These are phyloP conservation scores for Bujurquina vittata DNA, from an alignment of 2,113 vertebrate genomes.

Conservation along the genomic window DNA sequence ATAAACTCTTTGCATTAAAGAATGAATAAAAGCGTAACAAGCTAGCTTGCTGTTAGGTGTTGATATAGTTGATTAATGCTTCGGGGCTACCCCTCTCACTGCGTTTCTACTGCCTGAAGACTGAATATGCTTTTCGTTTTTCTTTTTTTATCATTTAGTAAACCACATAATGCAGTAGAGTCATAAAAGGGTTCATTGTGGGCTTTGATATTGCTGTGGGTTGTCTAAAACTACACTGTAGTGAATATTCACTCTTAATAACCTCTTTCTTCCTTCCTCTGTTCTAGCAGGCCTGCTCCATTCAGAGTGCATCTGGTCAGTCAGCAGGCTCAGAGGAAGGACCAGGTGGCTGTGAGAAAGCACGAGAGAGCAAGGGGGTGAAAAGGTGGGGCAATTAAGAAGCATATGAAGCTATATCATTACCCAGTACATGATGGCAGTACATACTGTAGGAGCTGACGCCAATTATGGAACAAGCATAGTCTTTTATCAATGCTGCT, in stretches of 20 bases:
- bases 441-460: slow-evolving; percentile 4
- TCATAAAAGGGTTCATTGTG: background rate
- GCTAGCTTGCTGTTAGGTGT: too few species aligned
- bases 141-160: background rate
- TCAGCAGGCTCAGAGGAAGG: slow-evolving; percentile 75
- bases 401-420: slow-evolving; percentile 46
- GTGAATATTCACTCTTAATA: slow-evolving; percentile 52
- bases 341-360: slow-evolving; percentile 70
- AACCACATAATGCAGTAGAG: background rate
- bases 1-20: background rate
- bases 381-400: slow-evolving; percentile 46
- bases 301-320: slow-evolving; percentile 80
- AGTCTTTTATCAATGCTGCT: background rate
- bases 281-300: slow-evolving; percentile 50
- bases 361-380: slow-evolving; percentile 9
- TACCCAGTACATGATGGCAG: slow-evolving; percentile 36
- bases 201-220: background rate
- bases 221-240: slow-evolving; percentile 40
- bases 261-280: slow-evolving; percentile 46
- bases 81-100: too few species aligned
- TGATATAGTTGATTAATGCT: too few species aligned
- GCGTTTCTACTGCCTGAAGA: too few species aligned
- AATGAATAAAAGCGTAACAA: too few species aligned
- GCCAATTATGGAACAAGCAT: rapidly evolving
- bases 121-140: too few species aligned